Base-by-base conservation (phyloP, 2,888 invertebrate species). In the Arenicola marina region DNA sequence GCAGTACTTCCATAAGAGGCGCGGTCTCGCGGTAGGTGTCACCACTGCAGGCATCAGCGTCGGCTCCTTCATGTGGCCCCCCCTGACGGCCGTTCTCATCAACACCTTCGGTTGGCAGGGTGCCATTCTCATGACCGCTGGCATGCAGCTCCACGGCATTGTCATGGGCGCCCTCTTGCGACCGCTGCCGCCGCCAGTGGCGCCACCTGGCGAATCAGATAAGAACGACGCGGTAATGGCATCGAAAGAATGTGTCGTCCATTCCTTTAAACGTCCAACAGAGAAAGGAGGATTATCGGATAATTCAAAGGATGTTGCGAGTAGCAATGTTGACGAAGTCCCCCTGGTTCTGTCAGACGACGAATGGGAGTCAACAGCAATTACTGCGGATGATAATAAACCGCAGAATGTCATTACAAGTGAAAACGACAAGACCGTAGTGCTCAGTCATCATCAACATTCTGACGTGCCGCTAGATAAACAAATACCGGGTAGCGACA, bases 21-120 rank as follows among this genome's bases (percentile, higher is more conserved):
- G 71, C 46, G 66, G 69, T 29, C 48, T 74, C 1, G 74, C 74
- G n/a, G 72, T 72, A 43, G 73, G 74, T 11, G 55, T 73, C 2
- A 59, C 67, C 1, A 61, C 71, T 11, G 68, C 73, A n/a, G 72
- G 67, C 4, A 70, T 71, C 53, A 71, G 74, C n/a, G 60, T 73
- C 11, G 74, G 72, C 4, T 61, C 64, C 2, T 63, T 74, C 7
- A 31, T 51, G 2, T 63, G 70, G 7, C 71, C 74, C 0, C 62
- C 65, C 21, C 21, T 73, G 2, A 32, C 45, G 4, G 24, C 38
- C 3, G 21, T 28, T 33, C 58, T 64, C 15, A n/a, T 48, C n/a
- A 43, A 63, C 26, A 28, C 3, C 18, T 63, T 57, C 29, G 33
- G 32, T 4, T 38, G 51, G 31, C n/a, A 28, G 18, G 64, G 64